phyloP scores from a whole-genome alignment of 2,888 invertebrate genomes.

The Noctua comes region DNA sequence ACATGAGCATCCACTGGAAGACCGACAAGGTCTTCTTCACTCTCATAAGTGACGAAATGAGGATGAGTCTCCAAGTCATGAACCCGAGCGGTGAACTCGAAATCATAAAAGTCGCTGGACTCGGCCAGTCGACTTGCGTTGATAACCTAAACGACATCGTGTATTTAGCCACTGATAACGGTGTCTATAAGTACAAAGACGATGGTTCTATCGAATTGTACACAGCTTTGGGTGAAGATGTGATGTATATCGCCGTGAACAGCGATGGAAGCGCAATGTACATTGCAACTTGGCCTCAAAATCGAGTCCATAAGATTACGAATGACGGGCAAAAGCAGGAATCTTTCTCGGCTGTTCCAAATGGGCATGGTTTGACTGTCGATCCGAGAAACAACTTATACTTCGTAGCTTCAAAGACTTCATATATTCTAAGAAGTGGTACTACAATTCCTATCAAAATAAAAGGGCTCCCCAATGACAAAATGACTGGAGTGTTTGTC shows the following conservation, averaged over 20 bases:
- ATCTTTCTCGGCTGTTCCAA: constrained; percentile 80
- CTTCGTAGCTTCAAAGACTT: constrained; percentile 84
- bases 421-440: constrained; percentile 81
- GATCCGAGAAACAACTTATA: constrained; percentile 85
- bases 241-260: constrained; percentile 84
- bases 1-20: constrained; percentile 85
- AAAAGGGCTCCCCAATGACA: constrained; percentile 81
- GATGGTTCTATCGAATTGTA: constrained; percentile 80
- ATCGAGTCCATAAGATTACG: constrained; percentile 82
- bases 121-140: constrained; percentile 85
- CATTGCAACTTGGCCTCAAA: constrained; percentile 87
- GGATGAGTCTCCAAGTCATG: constrained; percentile 82
- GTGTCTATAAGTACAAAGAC: constrained; percentile 85
- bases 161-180: constrained; percentile 87
- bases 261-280: constrained; percentile 82
- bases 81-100: constrained; percentile 79
- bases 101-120: constrained; percentile 81
- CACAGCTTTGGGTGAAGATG: constrained; percentile 84
- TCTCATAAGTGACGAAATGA: constrained; percentile 84
- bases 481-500: constrained; percentile 84
- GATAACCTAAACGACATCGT: constrained; percentile 87
- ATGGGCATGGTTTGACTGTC: constrained; percentile 84
- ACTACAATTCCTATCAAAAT: constrained; percentile 82
- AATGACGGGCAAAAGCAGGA: constrained; percentile 82
- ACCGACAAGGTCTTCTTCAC: constrained; percentile 84